These are phyloP conservation scores for Aplocera efformata DNA, from an alignment of 2,888 invertebrate genomes.

Conservation along the genomic window DNA sequence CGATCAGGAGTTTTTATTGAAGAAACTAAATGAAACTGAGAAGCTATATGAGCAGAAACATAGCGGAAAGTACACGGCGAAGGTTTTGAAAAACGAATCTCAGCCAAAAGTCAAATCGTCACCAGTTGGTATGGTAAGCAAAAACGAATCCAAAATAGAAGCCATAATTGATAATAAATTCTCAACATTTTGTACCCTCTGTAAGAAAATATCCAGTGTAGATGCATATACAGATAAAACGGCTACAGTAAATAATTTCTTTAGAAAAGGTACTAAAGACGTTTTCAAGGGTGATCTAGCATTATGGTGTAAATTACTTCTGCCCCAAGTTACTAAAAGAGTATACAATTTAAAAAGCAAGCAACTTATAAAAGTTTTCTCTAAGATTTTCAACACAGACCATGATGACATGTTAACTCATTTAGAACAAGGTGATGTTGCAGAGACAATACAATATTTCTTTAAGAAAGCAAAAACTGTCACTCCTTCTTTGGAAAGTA, in stretches of 20 bases:
- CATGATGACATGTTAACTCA: conserved; percentile 91
- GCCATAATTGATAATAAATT: conserved; percentile 86
- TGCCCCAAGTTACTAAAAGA: conserved; percentile 90
- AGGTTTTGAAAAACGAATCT: conserved; percentile 58
- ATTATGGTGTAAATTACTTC: conserved; percentile 89
- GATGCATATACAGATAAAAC: conserved; percentile 92
- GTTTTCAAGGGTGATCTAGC: conserved; percentile 88
- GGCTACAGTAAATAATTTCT: conserved; percentile 83
- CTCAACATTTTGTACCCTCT: conserved; percentile 87
- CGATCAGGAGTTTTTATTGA: conserved; percentile 83
- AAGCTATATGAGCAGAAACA: conserved; percentile 75
- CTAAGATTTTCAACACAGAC: conserved; percentile 86
- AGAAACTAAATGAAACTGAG: conserved; percentile 83
- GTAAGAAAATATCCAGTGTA: conserved; percentile 87
- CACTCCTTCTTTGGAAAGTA: conserved; percentile 84
- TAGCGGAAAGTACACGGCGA: conserved; percentile 68
- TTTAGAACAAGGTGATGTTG: conserved; percentile 94
- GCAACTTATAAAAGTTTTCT: conserved; percentile 93
- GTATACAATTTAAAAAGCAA: conserved; percentile 96
- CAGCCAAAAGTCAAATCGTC: conserved; percentile 18
- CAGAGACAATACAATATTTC: conserved; percentile 90
- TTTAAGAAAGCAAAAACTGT: conserved; percentile 83
- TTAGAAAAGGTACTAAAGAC: conserved; percentile 81
- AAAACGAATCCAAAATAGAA: conserved; percentile 26
- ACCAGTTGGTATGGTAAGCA: conserved; percentile 18